Evolutionary conservation across 2,888 invertebrate species (phyloP).

Genomic region (Halictus ligatus): DNA sequence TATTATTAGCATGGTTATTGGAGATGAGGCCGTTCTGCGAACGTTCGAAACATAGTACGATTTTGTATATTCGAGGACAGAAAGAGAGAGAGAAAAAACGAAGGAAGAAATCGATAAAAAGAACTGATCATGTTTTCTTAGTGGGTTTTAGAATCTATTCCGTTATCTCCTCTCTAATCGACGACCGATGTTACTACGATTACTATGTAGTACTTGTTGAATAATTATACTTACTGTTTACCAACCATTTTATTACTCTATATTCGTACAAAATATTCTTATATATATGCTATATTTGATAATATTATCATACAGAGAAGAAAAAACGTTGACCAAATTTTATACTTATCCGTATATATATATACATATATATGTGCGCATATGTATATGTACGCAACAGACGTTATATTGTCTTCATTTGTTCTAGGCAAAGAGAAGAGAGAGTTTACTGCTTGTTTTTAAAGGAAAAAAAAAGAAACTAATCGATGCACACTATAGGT

Average conservation of each 20-base stretch:
- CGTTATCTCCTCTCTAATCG: conserved; percentile 69
- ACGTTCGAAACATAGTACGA: conserved; percentile 31
- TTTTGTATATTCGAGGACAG: conserved; percentile 13
- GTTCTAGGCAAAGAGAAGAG: conserved; percentile 46
- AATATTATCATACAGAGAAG: conserved; percentile 68
- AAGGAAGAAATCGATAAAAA: conserved; percentile 14
- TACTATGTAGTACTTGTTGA: conserved; percentile 80
- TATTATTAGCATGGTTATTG: conserved; percentile 67
- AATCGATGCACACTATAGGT: conserved; percentile 59
- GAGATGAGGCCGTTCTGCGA: conserved; percentile 50
- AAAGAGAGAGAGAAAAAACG: neutral
- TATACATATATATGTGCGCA: conserved; percentile 39
- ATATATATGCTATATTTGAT: conserved; percentile 71
- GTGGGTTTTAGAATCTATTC: conserved; percentile 40
- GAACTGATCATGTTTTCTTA: conserved; percentile 40
- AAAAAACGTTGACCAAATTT: conserved; percentile 76
- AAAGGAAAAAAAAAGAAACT: conserved; percentile 32
- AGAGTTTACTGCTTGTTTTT: conserved; percentile 71
- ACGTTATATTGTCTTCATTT: conserved; percentile 62
- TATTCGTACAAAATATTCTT: conserved; percentile 78
- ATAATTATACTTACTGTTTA: conserved; percentile 82
- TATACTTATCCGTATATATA: conserved; percentile 64
- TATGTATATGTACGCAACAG: conserved; percentile 53
- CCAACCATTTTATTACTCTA: conserved; percentile 75
- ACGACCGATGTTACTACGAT: conserved; percentile 78